A percentile compares a stretch with the other conserved stretches of the same genome.
Evolutionary conservation across 2,113 vertebrate genomes (phyloP).

Genomic region (Hippolais icterina): DNA sequence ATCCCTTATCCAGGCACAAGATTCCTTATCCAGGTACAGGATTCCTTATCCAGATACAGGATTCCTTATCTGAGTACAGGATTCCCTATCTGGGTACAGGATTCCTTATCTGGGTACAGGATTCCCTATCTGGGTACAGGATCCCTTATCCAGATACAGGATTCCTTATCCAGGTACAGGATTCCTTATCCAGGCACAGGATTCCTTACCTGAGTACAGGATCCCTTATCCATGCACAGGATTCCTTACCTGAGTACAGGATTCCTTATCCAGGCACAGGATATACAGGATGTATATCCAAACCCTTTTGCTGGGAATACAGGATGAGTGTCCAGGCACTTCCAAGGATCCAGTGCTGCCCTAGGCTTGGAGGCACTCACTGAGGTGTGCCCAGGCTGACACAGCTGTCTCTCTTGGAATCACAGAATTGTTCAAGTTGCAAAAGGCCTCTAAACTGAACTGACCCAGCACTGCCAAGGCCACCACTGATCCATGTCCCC

Average conservation of each 20-base stretch:
- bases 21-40: neutral
- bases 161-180: constrained; percentile 77
- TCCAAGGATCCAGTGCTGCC: neutral
- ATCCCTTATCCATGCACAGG: neutral
- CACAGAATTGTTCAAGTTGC: neutral
- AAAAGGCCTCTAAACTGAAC: neutral
- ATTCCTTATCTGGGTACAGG: neutral
- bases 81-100: constrained; percentile 79
- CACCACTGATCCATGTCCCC: neutral
- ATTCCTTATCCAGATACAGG: too few species aligned
- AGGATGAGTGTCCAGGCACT: neutral
- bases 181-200: neutral
- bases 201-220: neutral
- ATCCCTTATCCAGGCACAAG: fast-evolving
- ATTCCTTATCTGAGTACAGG: neutral
- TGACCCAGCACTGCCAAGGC: neutral
- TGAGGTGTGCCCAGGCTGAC: neutral
- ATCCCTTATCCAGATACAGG: neutral
- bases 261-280: too few species aligned
- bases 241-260: neutral
- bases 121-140: neutral
- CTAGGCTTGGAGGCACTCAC: fast-evolving
- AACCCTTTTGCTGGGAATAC: fast-evolving
- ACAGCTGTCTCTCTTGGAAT: neutral
- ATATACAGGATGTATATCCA: neutral